Evolutionary conservation across 2,888 invertebrate species (phyloP).

Genomic region (Apotomis capreana): DNA sequence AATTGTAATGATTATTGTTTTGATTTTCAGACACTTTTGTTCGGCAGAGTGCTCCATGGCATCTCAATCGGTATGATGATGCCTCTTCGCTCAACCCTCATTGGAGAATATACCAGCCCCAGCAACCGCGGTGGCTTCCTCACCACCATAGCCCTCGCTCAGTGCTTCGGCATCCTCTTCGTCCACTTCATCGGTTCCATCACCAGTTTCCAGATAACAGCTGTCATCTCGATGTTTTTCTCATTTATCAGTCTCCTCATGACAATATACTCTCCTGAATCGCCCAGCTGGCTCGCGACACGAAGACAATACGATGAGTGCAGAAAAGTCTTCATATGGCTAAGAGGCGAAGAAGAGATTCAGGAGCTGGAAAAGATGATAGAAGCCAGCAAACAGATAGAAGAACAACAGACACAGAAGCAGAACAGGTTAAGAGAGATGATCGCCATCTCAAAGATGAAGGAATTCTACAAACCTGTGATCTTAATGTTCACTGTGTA

Average conservation of each 20-base stretch:
- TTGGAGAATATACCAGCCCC: conserved; percentile 82
- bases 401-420: conserved; percentile 22
- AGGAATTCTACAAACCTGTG: conserved; percentile 82
- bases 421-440: conserved; percentile 43
- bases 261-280: conserved; percentile 79
- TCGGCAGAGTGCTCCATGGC: conserved; percentile 67
- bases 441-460: conserved; percentile 57
- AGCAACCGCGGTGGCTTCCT: conserved; percentile 84
- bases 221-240: conserved; percentile 71
- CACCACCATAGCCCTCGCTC: conserved; percentile 80
- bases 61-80: conserved; percentile 78
- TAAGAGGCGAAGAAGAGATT: conserved; percentile 76
- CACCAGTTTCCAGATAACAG: conserved; percentile 80
- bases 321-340: conserved; percentile 77
- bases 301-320: conserved; percentile 79
- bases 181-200: conserved; percentile 84
- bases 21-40: conserved; percentile 57
- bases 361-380: conserved; percentile 55
- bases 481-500: conserved; percentile 84
- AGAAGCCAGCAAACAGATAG: conserved; percentile 39
- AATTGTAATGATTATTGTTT: neutral
- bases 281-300: conserved; percentile 84
- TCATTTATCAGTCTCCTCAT: conserved; percentile 73
- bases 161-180: conserved; percentile 83
- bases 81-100: conserved; percentile 74